phyloP scores from a whole-genome alignment of 2,888 invertebrate genomes.

The Notocelia uddmanniana region DNA sequence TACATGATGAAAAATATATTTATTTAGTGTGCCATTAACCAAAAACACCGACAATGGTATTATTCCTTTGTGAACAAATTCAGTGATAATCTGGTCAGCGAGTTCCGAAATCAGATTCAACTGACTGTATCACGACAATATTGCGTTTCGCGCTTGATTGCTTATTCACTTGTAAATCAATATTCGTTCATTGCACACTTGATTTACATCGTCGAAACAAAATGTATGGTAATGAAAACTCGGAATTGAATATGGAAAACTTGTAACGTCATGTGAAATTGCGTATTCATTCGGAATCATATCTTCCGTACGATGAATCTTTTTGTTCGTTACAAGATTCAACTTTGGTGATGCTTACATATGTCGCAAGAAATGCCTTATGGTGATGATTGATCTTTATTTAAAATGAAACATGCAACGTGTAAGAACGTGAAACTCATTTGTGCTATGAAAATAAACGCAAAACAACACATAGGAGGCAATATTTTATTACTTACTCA shows the following conservation, averaged over 20 bases:
- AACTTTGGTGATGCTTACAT: not conserved
- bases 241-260: constrained; percentile 47
- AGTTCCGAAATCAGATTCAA: constrained; percentile 55
- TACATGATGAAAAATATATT: too few relatives aligned
- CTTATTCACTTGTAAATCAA: constrained; percentile 67
- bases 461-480: too few relatives aligned
- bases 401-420: not conserved
- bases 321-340: constrained; percentile 1
- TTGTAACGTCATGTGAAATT: constrained; percentile 47
- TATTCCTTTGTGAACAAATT: constrained; percentile 27
- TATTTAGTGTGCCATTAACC: too few relatives aligned
- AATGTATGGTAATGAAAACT: constrained; percentile 46
- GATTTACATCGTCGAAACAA: constrained; percentile 58
- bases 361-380: not conserved
- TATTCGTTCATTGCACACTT: constrained; percentile 61
- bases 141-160: constrained; percentile 66
- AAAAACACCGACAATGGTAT: too few relatives aligned
- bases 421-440: too few relatives aligned
- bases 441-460: too few relatives aligned
- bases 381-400: not conserved
- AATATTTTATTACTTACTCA: too few relatives aligned
- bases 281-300: constrained; percentile 14
- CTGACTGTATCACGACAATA: constrained; percentile 58
- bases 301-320: constrained; percentile 1
- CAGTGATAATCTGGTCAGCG: constrained; percentile 35